A percentile compares a stretch with the other conserved stretches of the same genome.
Conservation (phyloP, 2,888 invertebrate species). For the Allophyes oxyacanthae region DNA sequence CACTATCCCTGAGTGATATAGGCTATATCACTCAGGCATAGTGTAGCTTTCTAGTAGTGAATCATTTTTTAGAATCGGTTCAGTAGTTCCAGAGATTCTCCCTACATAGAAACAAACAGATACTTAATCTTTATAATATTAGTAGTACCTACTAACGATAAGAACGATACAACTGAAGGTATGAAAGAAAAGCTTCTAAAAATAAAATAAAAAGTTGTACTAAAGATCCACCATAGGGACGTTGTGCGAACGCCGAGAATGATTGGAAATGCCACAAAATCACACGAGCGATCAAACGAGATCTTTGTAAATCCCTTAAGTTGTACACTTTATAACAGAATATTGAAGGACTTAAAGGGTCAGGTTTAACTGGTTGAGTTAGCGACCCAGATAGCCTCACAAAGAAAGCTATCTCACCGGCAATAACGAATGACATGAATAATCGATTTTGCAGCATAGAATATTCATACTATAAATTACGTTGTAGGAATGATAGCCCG, state of each 20-base stretch:
- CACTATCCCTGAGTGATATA: too few relatives aligned
- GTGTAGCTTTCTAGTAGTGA: too few relatives aligned
- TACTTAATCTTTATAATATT: too few relatives aligned
- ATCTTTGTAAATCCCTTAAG: conserved; percentile 42
- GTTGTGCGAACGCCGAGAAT: conserved; percentile 36
- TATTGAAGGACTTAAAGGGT: conserved; percentile 24
- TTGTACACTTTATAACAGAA: conserved; percentile 20
- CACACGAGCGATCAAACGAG: conserved; percentile 51
- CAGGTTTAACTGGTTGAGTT: conserved; percentile 15
- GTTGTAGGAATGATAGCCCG: too few relatives aligned
- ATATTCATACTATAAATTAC: conserved; percentile 11
- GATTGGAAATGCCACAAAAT: conserved; percentile 60
- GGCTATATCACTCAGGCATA: too few relatives aligned
- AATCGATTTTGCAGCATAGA: conserved; percentile 25
- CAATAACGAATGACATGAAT: conserved; percentile 20
- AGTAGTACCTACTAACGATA: too few relatives aligned
- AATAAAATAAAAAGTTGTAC: conserved; percentile 29
- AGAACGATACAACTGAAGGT: conserved; percentile 11
- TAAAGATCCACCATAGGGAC: conserved; percentile 38
- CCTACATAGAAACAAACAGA: too few relatives aligned
- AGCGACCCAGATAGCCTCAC: conserved; percentile 23
- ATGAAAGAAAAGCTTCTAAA: conserved; percentile 22
- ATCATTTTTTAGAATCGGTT: too few relatives aligned
- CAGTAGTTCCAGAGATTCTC: too few relatives aligned
- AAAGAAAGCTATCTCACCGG: conserved; percentile 23